Evolutionary conservation across 2,888 invertebrate species (phyloP).

Genomic region (Apamea crenata): DNA sequence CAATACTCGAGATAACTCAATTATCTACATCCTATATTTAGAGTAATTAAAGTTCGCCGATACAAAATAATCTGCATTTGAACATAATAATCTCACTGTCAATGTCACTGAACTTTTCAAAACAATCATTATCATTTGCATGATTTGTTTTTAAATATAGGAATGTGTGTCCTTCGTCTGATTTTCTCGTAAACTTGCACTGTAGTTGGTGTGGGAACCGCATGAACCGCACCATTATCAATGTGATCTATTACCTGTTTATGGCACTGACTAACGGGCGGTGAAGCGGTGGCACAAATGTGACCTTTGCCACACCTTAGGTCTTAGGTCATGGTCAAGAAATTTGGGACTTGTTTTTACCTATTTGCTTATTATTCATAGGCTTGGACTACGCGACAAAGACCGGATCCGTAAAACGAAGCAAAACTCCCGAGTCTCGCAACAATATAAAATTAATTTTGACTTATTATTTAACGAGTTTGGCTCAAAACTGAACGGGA

Average conservation of each 20-base stretch:
- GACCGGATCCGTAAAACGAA: neutral
- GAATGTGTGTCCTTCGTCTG: conserved; percentile 22
- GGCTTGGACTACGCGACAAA: neutral
- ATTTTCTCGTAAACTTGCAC: neutral
- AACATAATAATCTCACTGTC: neutral
- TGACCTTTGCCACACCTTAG: neutral
- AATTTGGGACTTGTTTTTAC: neutral
- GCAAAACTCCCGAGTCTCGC: neutral
- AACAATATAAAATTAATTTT: neutral
- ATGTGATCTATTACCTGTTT: conserved; percentile 2
- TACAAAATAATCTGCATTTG: conserved; percentile 18
- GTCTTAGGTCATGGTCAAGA: conserved; percentile 25
- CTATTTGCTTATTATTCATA: neutral
- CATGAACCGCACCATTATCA: conserved; percentile 10
- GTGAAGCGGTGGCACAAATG: neutral
- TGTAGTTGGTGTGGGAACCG: neutral
- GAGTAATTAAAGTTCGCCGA: neutral
- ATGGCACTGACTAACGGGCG: neutral
- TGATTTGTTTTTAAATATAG: conserved; percentile 17
- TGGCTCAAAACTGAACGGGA: neutral
- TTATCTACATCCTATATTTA: conserved; percentile 9
- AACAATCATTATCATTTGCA: conserved; percentile 44
- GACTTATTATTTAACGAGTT: neutral
- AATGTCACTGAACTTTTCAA: conserved; percentile 41
- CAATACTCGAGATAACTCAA: conserved; percentile 13